These are phyloP conservation scores for Peromyscus leucopus DNA, from an alignment of 2,113 vertebrate genomes.

Conservation along the genomic window DNA sequence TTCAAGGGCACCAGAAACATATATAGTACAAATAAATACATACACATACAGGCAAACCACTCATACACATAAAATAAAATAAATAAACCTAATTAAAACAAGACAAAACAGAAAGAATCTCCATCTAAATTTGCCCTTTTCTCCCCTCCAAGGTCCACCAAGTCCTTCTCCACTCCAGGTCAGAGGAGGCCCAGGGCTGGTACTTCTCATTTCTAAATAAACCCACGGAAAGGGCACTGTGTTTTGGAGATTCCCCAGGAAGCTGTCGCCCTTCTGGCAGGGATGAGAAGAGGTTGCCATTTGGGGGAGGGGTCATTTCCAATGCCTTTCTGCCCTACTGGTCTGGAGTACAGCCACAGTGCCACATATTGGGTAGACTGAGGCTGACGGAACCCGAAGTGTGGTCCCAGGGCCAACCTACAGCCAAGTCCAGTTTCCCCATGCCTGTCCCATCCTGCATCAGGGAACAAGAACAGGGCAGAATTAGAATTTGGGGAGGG, in stretches of 20 bases:
- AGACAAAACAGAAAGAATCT: not conserved
- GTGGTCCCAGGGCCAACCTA: not conserved
- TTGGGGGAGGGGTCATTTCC: not conserved
- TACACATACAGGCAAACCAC: not conserved
- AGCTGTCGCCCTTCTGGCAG: not conserved
- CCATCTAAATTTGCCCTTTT: constrained; percentile 23
- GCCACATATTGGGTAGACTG: not conserved
- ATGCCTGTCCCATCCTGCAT: not conserved
- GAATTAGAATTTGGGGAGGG: not conserved
- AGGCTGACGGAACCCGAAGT: not conserved
- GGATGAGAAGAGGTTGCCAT: not conserved
- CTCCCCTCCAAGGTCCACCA: not conserved
- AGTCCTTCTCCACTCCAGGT: not conserved
- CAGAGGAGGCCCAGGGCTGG: not conserved
- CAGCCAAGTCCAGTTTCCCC: not conserved
- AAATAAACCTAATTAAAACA: not conserved
- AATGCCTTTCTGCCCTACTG: not conserved
- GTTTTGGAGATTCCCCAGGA: constrained; percentile 38
- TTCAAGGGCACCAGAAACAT: not conserved
- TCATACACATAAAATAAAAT: not conserved
- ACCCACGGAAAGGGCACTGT: not conserved
- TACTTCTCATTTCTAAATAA: not conserved
- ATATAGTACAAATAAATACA: not conserved
- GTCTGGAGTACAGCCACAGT: not conserved
- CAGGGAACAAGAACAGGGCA: not conserved